Percentiles rank a stretch among this genome's conserved stretches.
These are phyloP conservation scores for Notothenia rossii DNA, from an alignment of 2,113 vertebrate genomes.

Conservation along the genomic window DNA sequence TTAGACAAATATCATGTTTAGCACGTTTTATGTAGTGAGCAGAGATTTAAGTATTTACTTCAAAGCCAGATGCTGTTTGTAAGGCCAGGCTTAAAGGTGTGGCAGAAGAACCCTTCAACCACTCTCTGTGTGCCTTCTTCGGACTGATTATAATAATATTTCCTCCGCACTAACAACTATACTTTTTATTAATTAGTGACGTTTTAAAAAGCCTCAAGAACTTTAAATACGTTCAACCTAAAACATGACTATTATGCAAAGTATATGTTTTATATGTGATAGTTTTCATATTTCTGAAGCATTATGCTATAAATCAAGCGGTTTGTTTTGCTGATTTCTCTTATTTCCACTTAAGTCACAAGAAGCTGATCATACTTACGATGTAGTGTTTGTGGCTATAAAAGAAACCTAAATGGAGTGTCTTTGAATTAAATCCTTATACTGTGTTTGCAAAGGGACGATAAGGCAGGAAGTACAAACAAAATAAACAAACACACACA, in stretches of 20 bases:
- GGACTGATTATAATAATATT: constrained; percentile 11
- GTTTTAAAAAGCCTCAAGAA: background rate
- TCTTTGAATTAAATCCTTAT: background rate
- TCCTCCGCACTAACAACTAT: background rate
- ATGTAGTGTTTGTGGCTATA: background rate
- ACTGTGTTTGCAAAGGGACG: constrained; percentile 1
- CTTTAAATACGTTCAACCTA: background rate
- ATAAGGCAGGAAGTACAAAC: background rate
- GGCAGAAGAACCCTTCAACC: background rate
- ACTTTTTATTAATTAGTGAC: constrained; percentile 2
- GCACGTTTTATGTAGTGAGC: background rate
- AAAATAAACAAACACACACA: background rate
- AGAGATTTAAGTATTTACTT: background rate
- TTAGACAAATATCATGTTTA: constrained; percentile 10
- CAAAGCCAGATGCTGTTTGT: background rate
- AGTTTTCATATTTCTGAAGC: background rate
- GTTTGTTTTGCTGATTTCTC: background rate
- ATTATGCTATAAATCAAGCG: background rate
- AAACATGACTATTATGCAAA: too few relatives aligned
- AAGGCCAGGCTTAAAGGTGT: background rate
- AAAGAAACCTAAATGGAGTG: constrained; percentile 5
- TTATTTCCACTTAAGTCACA: background rate
- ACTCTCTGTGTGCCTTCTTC: background rate
- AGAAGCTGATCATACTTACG: background rate
- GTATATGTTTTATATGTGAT: background rate